Percentiles rank a stretch among this genome's conserved stretches.
Conservation (phyloP, 2,888 invertebrate species). For the Asteroscopus sphinx region DNA sequence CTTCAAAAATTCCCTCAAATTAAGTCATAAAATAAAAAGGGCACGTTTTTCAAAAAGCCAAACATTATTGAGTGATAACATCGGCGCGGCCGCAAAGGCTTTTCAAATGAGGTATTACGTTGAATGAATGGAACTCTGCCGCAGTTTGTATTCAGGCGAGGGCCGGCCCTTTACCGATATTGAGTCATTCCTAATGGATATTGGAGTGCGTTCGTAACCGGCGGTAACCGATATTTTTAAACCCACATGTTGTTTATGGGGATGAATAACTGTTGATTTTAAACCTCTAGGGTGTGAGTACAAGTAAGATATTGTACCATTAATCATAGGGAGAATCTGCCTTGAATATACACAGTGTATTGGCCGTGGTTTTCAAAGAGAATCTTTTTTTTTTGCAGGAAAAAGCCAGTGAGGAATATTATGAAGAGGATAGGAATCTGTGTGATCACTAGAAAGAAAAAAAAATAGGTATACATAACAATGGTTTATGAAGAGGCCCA, state of each 20-base stretch:
- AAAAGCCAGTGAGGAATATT: too few species aligned
- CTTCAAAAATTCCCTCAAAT: conserved; percentile 37
- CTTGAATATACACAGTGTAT: not conserved
- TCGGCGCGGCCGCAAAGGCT: conserved; percentile 67
- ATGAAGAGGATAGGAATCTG: too few species aligned
- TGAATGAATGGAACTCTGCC: conserved; percentile 69
- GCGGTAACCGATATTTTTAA: conserved; percentile 58
- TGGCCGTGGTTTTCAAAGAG: not conserved
- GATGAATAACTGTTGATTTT: conserved; percentile 54
- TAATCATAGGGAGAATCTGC: conserved; percentile 31
- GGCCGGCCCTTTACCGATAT: conserved; percentile 71
- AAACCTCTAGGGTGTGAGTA: conserved; percentile 35
- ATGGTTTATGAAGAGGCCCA: too few species aligned
- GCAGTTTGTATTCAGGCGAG: conserved; percentile 81
- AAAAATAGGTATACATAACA: too few species aligned
- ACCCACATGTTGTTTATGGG: conserved; percentile 60
- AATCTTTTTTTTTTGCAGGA: not conserved
- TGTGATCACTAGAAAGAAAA: too few species aligned
- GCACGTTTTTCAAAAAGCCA: conserved; percentile 61
- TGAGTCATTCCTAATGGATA: conserved; percentile 76
- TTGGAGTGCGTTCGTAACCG: conserved; percentile 57
- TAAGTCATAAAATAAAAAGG: conserved; percentile 57
- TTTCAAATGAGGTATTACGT: conserved; percentile 77
- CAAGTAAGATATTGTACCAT: conserved; percentile 34
- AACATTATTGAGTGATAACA: conserved; percentile 74